Conservation (phyloP, 37 sponge, comb jelly and placozoan genomes). For the Diacarnus erythraeanus region DNA sequence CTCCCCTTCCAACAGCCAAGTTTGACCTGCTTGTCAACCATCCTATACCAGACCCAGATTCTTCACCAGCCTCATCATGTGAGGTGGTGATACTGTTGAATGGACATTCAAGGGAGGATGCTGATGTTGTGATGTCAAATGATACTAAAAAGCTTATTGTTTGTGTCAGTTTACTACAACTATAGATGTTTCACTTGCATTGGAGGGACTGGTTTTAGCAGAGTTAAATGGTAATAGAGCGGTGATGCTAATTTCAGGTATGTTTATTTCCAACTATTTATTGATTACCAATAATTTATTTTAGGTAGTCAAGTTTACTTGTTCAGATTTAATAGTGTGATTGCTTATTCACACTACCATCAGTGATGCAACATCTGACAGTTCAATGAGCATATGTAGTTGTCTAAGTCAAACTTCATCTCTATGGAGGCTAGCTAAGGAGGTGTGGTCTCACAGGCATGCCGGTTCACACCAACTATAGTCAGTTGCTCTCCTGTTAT, state of each 20-base stretch:
- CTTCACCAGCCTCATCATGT: neutral
- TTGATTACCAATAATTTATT: neutral
- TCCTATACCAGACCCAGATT: neutral
- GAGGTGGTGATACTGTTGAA: neutral
- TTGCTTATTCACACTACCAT: slow-evolving; percentile 10
- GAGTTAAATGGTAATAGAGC: neutral
- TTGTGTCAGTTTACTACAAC: neutral
- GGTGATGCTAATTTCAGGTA: slow-evolving; percentile 3
- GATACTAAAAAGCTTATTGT: neutral
- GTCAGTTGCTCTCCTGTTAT: too few species aligned
- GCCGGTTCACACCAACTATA: too few species aligned
- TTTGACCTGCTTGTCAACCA: slow-evolving; percentile 16
- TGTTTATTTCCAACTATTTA: neutral
- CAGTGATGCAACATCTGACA: slow-evolving; percentile 5
- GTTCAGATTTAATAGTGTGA: slow-evolving; percentile 1
- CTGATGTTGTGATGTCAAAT: slow-evolving; percentile 6
- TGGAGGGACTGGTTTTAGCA: slow-evolving; percentile 5
- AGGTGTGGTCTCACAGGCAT: too few species aligned
- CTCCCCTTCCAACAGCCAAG: slow-evolving; percentile 7
- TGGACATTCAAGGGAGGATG: too few species aligned
- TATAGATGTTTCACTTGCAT: slow-evolving; percentile 5
- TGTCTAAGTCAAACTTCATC: too few species aligned
- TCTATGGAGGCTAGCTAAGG: too few species aligned
- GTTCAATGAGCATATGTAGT: neutral
- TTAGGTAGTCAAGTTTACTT: neutral